phyloP scores from a whole-genome alignment of 2,888 invertebrate genomes.

The Drosophila anomalata region DNA sequence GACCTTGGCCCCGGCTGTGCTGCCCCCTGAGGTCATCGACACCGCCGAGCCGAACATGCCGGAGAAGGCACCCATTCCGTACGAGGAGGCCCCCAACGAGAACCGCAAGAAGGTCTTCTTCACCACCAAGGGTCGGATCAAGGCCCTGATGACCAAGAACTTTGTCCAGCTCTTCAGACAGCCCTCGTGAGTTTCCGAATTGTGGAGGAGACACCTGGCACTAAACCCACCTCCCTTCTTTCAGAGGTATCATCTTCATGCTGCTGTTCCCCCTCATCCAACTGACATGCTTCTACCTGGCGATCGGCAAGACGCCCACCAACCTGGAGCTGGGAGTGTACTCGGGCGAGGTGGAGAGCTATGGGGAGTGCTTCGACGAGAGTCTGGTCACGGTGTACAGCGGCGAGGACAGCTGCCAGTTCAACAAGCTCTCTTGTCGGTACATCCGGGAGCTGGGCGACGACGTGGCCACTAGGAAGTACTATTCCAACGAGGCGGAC shows the following conservation, averaged over 20 bases:
- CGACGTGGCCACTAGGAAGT: slow-evolving; percentile 85
- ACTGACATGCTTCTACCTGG: slow-evolving; percentile 91
- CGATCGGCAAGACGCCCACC: slow-evolving; percentile 91
- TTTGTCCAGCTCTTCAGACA: slow-evolving; percentile 88
- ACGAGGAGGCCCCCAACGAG: slow-evolving; percentile 61
- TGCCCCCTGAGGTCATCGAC: slow-evolving; percentile 79
- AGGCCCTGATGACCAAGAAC: slow-evolving; percentile 89
- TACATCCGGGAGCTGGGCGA: slow-evolving; percentile 86
- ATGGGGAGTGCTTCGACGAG: slow-evolving; percentile 82
- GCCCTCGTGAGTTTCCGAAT: slow-evolving; percentile 86
- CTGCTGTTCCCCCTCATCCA: slow-evolving; percentile 92
- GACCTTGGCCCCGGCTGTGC: slow-evolving; percentile 61
- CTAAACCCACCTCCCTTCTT: slow-evolving; percentile 30
- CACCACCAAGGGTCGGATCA: slow-evolving; percentile 84
- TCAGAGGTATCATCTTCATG: slow-evolving; percentile 92
- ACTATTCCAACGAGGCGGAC: slow-evolving; percentile 76
- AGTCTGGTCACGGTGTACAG: slow-evolving; percentile 83
- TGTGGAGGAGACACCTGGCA: not conserved
- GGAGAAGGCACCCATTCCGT: slow-evolving; percentile 65
- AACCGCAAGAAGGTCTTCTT: slow-evolving; percentile 79
- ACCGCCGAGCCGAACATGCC: slow-evolving; percentile 54
- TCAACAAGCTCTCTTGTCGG: slow-evolving; percentile 86
- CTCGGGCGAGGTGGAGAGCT: slow-evolving; percentile 89
- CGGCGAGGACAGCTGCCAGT: slow-evolving; percentile 84
- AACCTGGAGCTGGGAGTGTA: slow-evolving; percentile 90